Base-by-base conservation (phyloP, 1,140 invertebrate genomes). In the Bombus waltoni region DNA sequence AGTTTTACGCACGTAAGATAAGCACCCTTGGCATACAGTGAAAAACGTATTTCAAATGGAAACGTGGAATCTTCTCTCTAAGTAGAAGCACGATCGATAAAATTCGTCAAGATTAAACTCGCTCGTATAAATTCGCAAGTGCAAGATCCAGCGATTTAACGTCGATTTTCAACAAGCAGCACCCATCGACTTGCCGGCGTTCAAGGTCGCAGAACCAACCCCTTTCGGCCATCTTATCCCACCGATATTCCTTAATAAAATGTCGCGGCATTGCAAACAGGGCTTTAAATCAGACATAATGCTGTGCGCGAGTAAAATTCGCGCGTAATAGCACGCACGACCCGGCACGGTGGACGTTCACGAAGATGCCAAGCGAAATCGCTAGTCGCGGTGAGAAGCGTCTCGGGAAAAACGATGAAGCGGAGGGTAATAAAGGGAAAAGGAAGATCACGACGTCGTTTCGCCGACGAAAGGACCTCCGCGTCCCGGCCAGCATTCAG, bases 291-390 rank as follows among this genome's bases (percentile, higher is more conserved):
- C 42, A 47, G 3, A 32, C 40, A 25, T 35, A 74, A 74, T 5
- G 42, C 18, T 4, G 3, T 5, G 18, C n/a, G 42, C 40, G 28
- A 22, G 72, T 73, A 73, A 73, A 73, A 73, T 73, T 40, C n/a
- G n/a, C 40, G 72, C 72, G 71, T 72, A 42, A 42, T 72, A 42
- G 40, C 71, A n/a, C 71, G 32, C 71, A n/a, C 38, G 38, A 72
- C 38, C 40, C 28, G 38, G 3, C 15, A 10, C 65, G 35, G 68
- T 38, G 68, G 22, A 40, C 13, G 28, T 47, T 40, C 72, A 6
- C 72, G 72, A 32, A 44, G 72, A 40, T 73, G 32, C 42, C 42
- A 73, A 47, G 42, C 72, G n/a, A n/a, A 73, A 47, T 73, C 40
- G 71, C 71, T 28, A 42, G 38, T 40, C 71, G 70, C 38, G 38